Base-by-base conservation (phyloP, 2,888 invertebrate species). In the Leistus spinibarbis region DNA sequence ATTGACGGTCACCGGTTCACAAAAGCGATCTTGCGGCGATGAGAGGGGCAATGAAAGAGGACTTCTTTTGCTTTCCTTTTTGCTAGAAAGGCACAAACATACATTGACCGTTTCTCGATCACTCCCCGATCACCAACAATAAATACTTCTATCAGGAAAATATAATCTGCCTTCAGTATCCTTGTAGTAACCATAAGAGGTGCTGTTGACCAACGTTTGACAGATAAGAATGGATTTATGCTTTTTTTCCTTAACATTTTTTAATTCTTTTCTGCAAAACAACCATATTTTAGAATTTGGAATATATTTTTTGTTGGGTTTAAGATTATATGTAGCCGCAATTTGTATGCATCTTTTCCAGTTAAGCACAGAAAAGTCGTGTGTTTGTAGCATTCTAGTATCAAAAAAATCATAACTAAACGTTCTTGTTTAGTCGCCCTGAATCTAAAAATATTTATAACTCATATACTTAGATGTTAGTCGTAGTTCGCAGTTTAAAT, bases 221-320 rank as follows among this genome's bases (percentile, higher is more conserved):
- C 69, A 69, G 69, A 69, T 69, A 60, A 69, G 60, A 69, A 69
- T 69, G 69, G 69, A 69, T 68, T 69, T 69, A 60, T 19, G 57
- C 23, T 69, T 69, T 69, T 69, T 19, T 17, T 13, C 16, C 5
- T 23, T 19, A 22, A 56, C 68, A 22, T 17, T 68, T 24, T 16
- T 20, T 56, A n/a, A 69, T 69, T 17, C 60, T 60, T 24, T 24
- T 9, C 54, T 56, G 5, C n/a, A 24, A 4, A 40, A 40, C 57
- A 57, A 40, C 40, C 40, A 40, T 40, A 40, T 57, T 60, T 27
- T 40, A 40, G 27, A 56, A 7, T 40, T 20, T 60, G 3, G 13
- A 23, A 56, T 9, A 69, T 24, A 60, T 57, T 24, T 60, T 23
- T 56, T 68, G 22, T 56, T 20, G 54, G 7, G 69, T 69, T 57